Evolutionary conservation across 1,140 invertebrate species (phyloP).

Genomic region (Euura lappo): DNA sequence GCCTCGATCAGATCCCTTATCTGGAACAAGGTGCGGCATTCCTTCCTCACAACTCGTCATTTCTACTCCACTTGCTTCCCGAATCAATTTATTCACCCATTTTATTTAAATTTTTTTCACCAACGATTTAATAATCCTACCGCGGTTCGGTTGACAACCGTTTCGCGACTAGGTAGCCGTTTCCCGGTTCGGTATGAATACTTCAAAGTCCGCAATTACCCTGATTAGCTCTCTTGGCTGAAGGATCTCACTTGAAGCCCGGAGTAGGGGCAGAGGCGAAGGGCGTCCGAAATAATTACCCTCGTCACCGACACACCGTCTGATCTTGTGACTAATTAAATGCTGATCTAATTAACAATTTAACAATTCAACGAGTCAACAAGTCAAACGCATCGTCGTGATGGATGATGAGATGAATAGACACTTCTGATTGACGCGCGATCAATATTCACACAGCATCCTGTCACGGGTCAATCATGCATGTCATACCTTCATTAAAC

Average conservation of each 20-base stretch:
- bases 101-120: too few species aligned
- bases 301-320: neutral
- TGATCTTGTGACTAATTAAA: neutral
- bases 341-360: neutral
- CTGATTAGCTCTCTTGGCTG: conserved; percentile 1
- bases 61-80: too few species aligned
- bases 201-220: neutral
- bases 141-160: too few species aligned
- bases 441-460: too few species aligned
- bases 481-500: too few species aligned
- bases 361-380: neutral
- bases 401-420: too few species aligned
- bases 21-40: neutral
- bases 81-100: too few species aligned
- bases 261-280: neutral
- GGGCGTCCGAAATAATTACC: conserved; percentile 2
- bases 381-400: neutral
- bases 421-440: too few species aligned
- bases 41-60: neutral
- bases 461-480: too few species aligned
- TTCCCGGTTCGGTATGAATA: conserved; percentile 5
- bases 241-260: neutral
- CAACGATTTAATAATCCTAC: too few species aligned
- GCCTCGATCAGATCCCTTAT: neutral
- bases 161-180: neutral